Evolutionary conservation across 1,140 invertebrate genomes (phyloP), one percentile per base, ranked within the genome.

Genomic region (Cherax destructor): DNA sequence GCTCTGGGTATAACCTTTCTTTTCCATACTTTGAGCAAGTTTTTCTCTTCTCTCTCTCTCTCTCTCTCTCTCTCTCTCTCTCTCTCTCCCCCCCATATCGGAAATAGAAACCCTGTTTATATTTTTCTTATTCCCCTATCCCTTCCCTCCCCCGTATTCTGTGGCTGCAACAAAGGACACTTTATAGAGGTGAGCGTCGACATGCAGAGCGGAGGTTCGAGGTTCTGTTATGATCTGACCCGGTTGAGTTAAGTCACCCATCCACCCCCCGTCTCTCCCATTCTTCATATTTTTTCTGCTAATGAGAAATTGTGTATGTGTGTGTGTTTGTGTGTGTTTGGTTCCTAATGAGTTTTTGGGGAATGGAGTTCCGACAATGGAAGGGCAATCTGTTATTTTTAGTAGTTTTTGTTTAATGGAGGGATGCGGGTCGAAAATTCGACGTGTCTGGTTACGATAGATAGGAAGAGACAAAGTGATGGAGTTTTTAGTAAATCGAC

Each of bases 221-320:
- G 30, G 30, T 41, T 41, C 30, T 41, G 30, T 41, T 41, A 41
- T 41, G 30, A 41, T 41, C 30, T 41, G 30, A 2, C 2, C 30
- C 30, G 30, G 30, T 2, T 41, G 30, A 41, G 30, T 2, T 41
- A 41, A 41, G 30, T 41, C 30, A 41, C 30, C 30, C 30, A 41
- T 41, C 30, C 30, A 41, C 30, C 0, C 30, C 30, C 30, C 30
- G 30, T 41, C 30, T 41, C 2, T 1, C 2, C 18, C 69, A 74
- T 74, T 30, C 69, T 30, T 74, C 69, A 74, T 74, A 24, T 74
- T 74, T 74, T 74, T 74, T 30, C 69, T 74, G 69, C n/a, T 74
- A 6, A 74, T 30, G 69, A 21, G 69, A 74, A 74, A 74, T 74
- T 30, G 30, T 74, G 69, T 41, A n/a, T n/a, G n/a, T n/a, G n/a